Evolutionary conservation across 1,140 invertebrate genomes (phyloP).

Genomic region (Drosophila jambulina): DNA sequence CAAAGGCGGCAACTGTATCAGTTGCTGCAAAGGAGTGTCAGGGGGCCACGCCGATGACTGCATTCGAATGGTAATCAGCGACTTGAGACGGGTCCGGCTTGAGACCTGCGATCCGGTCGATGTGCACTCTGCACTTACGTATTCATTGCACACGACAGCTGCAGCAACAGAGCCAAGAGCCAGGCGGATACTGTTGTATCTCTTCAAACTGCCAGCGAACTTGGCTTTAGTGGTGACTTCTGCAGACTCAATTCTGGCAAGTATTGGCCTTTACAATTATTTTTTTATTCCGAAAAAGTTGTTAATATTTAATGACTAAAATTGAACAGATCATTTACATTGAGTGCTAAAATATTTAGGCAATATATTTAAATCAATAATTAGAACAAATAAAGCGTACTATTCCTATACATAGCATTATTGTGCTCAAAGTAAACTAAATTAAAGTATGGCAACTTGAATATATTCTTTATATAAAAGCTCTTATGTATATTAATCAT

Average conservation of each 20-base stretch:
- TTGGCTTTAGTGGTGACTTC: neutral
- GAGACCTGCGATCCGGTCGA: slow-evolving; percentile 25
- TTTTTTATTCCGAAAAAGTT: too few relatives aligned
- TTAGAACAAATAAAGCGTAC: too few relatives aligned
- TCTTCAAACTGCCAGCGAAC: neutral
- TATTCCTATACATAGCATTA: too few relatives aligned
- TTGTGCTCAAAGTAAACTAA: too few relatives aligned
- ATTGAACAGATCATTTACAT: too few relatives aligned
- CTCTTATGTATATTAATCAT: too few relatives aligned
- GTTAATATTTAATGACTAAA: too few relatives aligned
- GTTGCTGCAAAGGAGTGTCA: slow-evolving; percentile 6
- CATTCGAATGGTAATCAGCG: slow-evolving; percentile 37
- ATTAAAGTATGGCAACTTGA: too few relatives aligned
- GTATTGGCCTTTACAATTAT: too few relatives aligned
- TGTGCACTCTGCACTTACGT: slow-evolving; percentile 50
- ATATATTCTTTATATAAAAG: too few relatives aligned
- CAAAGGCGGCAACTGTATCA: slow-evolving; percentile 30
- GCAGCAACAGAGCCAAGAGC: slow-evolving; percentile 46
- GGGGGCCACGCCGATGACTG: slow-evolving; percentile 1
- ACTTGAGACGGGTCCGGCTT: slow-evolving; percentile 17
- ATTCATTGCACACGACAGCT: slow-evolving; percentile 69
- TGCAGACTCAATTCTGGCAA: neutral
- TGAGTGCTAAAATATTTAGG: too few relatives aligned
- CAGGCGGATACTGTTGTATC: neutral
- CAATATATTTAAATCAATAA: too few relatives aligned